Evolutionary conservation across 2,888 invertebrate genomes (phyloP), one percentile per base, ranked within the genome.

Genomic region (Oxycera nigricornis): DNA sequence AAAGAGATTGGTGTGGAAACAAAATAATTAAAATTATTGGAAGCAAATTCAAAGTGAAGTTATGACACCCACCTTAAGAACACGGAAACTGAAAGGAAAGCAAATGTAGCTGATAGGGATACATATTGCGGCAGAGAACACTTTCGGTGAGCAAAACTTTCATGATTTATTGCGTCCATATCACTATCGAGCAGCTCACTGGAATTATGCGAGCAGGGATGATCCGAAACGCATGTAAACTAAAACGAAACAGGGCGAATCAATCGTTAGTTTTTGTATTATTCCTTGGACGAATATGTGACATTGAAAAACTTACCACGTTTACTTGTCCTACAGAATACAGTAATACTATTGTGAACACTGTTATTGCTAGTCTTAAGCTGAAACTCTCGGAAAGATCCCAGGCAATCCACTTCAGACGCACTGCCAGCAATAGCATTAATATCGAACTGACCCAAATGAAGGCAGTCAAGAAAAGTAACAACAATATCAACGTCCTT

Each of bases 291-390:
- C 6, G 17, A 46, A 7, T 7, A 55, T 4, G 28, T 2, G 14
- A 30, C 11, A 20, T 20, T 30, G 22, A 20, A 17, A n/a, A 35
- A 65, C 94, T 90, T 87, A 96, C 95, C 88, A 95, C 94, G 88
- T 96, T 96, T 76, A 95, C 94, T 87, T 96, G 95, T 67, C 94
- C 94, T 77, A 95, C 94, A 62, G 94, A 92, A 83, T 95, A 95
- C 39, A 95, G 91, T 74, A 96, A 87, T 9, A 95, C 90, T 75
- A 95, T 92, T 1, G 95, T 95, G 80, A 95, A 94, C 20, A 94
- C 91, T 2, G 95, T 94, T 28, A 96, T 93, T 72, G 94, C 94
- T 80, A 95, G 88, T 76, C 96, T 89, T 50, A 96, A 86, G 0
- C 92, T 90, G 79, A 94, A 94, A 74, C 94, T 94, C 80, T 93